Base-by-base conservation (phyloP, 2,113 vertebrate species). In the Vicugna pacos region DNA sequence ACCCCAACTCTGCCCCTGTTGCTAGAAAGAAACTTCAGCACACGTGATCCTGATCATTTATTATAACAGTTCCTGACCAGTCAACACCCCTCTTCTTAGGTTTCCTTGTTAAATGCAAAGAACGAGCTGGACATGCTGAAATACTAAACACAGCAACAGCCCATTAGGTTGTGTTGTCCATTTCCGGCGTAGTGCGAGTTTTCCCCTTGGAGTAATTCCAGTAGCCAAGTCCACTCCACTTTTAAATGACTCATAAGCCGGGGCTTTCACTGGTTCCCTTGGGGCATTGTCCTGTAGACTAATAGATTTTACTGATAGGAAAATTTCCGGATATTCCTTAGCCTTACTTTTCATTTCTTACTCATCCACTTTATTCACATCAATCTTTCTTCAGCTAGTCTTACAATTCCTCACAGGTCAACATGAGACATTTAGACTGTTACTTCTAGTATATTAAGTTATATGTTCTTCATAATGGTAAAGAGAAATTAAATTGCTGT, bases 391-490 rank as follows among this genome's bases (percentile, higher is more conserved):
- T 92, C 32, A 76, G 65, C 42, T 72, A 2, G 93, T 84, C 89
- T 95, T 90, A 92, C 75, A 94, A 12, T 95, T 81, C 75, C 38
- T 91, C 38, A 17, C 58, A 50, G 50, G 24, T 60, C 93, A 87
- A 87, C 83, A 56, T 30, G 91, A 93, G 83, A 84, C 86, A 64
- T 88, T 89, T 42, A 80, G 79, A 81, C 54, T 76, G 9, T 93
- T 93, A 46, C 67, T 96, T 95, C 88, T 16, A 85, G 83, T 60
- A 24, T 97, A 95, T 97, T 97, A 96, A 95, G 46, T 94, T 97
- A 89, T 22, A 16, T 95, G 84, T 94, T 97, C 91, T 95, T 97
- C 72, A 77, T 89, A 60, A 91, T 65, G 54, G 50, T 86, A 80
- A 93, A 94, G 89, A 73, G 50, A 83, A 38, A 94, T 35, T 93